Base-by-base conservation (phyloP, 2,888 invertebrate genomes). In the Limenitis arthemis region DNA sequence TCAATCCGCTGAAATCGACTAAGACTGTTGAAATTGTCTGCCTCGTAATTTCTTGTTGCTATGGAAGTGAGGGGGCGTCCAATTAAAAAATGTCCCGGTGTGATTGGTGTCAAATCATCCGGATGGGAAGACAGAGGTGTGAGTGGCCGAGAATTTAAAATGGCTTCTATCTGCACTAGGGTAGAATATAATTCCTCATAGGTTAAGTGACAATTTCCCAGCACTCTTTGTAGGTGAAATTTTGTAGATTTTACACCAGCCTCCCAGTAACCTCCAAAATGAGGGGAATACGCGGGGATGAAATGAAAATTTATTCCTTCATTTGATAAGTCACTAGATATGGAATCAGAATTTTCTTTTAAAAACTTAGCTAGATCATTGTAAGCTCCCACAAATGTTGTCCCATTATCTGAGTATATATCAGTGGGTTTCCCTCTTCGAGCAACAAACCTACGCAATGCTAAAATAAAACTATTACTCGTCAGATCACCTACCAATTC, bases 61-160 rank as follows among this genome's bases (percentile, higher is more conserved):
- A 34, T 8, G 8, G 30, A 12, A 6, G 44, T 44, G 11, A 44
- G 34, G 8, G 44, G 44, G n/a, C n/a, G n/a, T n/a, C n/a, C 60
- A 28, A 64, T 51, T 0, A 62, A 11, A 42, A 61, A 61, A 46
- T 61, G 61, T 1, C 60, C 60, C 0, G 61, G 62, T 1, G 61
- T 61, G 7, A 38, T 8, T 12, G 38, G 38, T 20, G 20, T 5
- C 9, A 34, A 34, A 34, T 36, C 36, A n/a, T 38, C 38, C 11
- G 38, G 38, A 38, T 38, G 1, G 4, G 38, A 7, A 11, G 38
- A 38, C 1, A 63, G 40, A 0, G 56, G 54, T 1, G 47, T 50
- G 1, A 44, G 12, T 8, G 57, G 56, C 38, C 38, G 52, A 4
- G 56, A 58, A 32, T 59, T 63, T 12, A 61, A 32, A n/a, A 61